phyloP scores from a whole-genome alignment of 2,888 invertebrate genomes.

The Drosophila siamana region DNA sequence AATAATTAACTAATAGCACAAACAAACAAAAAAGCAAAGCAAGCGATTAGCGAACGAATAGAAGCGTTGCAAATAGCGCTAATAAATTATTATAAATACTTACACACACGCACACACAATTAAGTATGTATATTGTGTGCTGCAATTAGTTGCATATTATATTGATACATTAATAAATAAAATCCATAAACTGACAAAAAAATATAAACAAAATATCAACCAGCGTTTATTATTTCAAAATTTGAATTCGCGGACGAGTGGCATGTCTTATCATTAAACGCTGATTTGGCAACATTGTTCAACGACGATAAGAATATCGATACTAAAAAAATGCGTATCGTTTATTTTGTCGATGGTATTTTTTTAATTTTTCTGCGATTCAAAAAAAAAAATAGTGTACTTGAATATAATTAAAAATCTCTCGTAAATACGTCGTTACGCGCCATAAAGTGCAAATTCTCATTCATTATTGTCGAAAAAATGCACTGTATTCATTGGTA shows the following conservation, averaged over 20 bases:
- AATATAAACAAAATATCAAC: background rate
- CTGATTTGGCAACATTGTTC: background rate
- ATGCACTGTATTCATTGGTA: background rate
- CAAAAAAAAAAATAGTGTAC: no score
- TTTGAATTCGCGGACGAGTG: background rate
- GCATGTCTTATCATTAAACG: background rate
- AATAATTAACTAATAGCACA: slow-evolving; percentile 61
- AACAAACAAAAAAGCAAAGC: slow-evolving; percentile 53
- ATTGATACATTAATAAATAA: slow-evolving; percentile 60
- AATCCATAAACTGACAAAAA: slow-evolving; percentile 24
- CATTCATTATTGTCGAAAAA: background rate
- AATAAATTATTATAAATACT: slow-evolving; percentile 68
- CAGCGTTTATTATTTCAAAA: background rate
- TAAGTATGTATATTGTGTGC: slow-evolving; percentile 33
- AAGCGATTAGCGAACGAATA: slow-evolving; percentile 46
- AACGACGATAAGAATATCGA: background rate
- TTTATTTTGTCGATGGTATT: no score
- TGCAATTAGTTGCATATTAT: slow-evolving; percentile 38
- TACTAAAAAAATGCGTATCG: background rate
- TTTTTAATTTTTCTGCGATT: no score
- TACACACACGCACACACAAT: slow-evolving; percentile 20
- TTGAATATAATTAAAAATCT: no score
- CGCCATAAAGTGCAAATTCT: background rate
- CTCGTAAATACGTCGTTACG: no score
- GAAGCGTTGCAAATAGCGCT: slow-evolving; percentile 53